Evolutionary conservation across 64 coral and sea anemone species (phyloP), one percentile per base, ranked within the genome.

Genomic region (Pocillopora verrucosa): DNA sequence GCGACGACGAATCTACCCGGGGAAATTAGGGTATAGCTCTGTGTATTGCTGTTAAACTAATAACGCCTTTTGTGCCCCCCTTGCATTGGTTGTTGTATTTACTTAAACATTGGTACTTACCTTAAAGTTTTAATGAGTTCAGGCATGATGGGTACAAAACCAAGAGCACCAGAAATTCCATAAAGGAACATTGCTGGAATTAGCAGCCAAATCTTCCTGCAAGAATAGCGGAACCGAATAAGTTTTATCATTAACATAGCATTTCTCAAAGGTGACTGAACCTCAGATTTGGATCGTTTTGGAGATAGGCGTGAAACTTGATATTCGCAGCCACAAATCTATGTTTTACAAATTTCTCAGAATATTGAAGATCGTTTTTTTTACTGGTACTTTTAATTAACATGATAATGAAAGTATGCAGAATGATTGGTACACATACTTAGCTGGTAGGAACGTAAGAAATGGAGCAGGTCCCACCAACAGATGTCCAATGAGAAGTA

Each of bases 121-220:
- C 77, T 80, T 19, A 58, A 51, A 9, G 56, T 80, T 80, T 58
- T 80, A 59, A 80, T 26, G 4, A 80, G 30, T 4, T 80, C 77
- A 59, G 77, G 77, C 58, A 80, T 80, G 58, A 80, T 80, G 14
- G 77, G 56, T 22, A 80, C 77, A 60, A 80, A 80, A 15, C 13
- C 58, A 30, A 80, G n/a, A 24, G 51, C 77, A 25, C 56, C 56
- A 24, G 9, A 22, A 10, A 80, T 13, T 13, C 77, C 77, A 80
- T 25, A 60, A 34, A 80, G 22, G 26, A 11, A 12, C 19, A 80
- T 51, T 17, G 22, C 9, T 6, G 13, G 58, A 60, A 1, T 59
- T 1, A 80, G 17, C 56, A 80, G 60, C 77, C 56, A 80, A 9
- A 80, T 2, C 0, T 26, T 80, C n/a, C 77, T 80, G 56, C 56